These are phyloP conservation scores for Mycteria americana DNA, from an alignment of 2,797 vertebrate genomes.

Conservation along the genomic window DNA sequence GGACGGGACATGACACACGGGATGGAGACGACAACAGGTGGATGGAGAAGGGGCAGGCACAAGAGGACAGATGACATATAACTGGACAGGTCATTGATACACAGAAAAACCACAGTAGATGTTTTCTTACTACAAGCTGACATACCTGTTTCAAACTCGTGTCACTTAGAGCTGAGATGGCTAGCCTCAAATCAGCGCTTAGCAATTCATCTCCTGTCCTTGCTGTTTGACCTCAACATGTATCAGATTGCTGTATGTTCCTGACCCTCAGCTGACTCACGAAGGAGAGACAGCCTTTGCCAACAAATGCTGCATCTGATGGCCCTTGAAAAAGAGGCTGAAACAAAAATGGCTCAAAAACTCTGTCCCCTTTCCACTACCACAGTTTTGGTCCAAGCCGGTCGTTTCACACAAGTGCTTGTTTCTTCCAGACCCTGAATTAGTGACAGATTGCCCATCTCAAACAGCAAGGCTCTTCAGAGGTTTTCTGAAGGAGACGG, in stretches of 20 bases:
- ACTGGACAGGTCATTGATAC: neutral
- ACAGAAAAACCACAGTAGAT: neutral
- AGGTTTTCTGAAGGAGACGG: neutral
- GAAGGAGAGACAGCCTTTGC: neutral
- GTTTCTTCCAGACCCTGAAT: neutral
- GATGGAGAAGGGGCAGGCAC: neutral
- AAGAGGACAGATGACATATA: neutral
- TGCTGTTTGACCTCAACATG: neutral
- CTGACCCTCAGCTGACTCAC: neutral
- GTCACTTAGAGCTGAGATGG: neutral
- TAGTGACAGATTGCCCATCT: neutral
- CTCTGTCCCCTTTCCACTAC: neutral
- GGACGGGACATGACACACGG: too few species aligned
- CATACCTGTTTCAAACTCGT: neutral
- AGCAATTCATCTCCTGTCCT: neutral
- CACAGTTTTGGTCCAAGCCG: neutral
- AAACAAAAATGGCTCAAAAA: neutral
- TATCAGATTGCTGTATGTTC: neutral
- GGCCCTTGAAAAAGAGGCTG: neutral
- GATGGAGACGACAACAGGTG: neutral
- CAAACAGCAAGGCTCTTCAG: neutral
- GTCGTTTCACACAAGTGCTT: neutral
- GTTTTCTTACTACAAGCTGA: neutral
- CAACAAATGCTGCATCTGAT: accelerated
- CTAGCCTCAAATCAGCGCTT: neutral